phyloP scores from a whole-genome alignment of 2,888 invertebrate genomes.

The Eupithecia inturbata region DNA sequence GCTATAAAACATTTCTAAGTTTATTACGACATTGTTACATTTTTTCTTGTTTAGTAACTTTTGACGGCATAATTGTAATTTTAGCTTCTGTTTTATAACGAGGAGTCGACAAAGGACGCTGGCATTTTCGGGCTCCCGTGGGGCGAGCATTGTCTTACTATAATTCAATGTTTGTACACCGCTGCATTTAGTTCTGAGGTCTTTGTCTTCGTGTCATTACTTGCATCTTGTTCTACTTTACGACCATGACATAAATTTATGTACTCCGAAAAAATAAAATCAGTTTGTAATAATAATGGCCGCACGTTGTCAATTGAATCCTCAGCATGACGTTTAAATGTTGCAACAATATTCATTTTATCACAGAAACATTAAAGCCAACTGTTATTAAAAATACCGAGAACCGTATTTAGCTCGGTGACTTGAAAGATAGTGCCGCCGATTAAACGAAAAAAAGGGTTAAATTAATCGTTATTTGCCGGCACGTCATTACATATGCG shows the following conservation, averaged over 20 bases:
- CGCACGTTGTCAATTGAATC: slow-evolving; percentile 31
- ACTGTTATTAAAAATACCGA: slow-evolving; percentile 47
- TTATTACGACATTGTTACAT: slow-evolving; percentile 78
- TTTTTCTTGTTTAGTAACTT: slow-evolving; percentile 71
- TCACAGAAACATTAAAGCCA: slow-evolving; percentile 40
- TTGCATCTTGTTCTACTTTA: slow-evolving; percentile 32
- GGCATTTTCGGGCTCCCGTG: slow-evolving; percentile 50
- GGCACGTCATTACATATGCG: slow-evolving; percentile 70
- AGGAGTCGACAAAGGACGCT: slow-evolving; percentile 59
- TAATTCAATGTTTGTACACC: slow-evolving; percentile 45
- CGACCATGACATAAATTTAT: slow-evolving; percentile 25
- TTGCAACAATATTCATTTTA: slow-evolving; percentile 35
- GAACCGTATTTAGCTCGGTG: slow-evolving; percentile 53
- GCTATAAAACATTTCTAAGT: slow-evolving; percentile 72
- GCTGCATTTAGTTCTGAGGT: slow-evolving; percentile 38
- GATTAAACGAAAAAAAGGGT: slow-evolving; percentile 65
- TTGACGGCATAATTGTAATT: slow-evolving; percentile 73
- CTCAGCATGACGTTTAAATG: slow-evolving; percentile 35
- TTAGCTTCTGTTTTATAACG: slow-evolving; percentile 75
- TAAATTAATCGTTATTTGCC: slow-evolving; percentile 63
- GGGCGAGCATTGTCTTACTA: slow-evolving; percentile 52
- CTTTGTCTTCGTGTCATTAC: slow-evolving; percentile 37
- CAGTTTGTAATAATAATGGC: slow-evolving; percentile 14
- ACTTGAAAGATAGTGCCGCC: slow-evolving; percentile 71
- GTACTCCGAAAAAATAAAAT: slow-evolving; percentile 27